A percentile compares a stretch with the other conserved stretches of the same genome.
phyloP scores from a whole-genome alignment of 2,888 invertebrate genomes.

The Cerceris ruficornis region DNA sequence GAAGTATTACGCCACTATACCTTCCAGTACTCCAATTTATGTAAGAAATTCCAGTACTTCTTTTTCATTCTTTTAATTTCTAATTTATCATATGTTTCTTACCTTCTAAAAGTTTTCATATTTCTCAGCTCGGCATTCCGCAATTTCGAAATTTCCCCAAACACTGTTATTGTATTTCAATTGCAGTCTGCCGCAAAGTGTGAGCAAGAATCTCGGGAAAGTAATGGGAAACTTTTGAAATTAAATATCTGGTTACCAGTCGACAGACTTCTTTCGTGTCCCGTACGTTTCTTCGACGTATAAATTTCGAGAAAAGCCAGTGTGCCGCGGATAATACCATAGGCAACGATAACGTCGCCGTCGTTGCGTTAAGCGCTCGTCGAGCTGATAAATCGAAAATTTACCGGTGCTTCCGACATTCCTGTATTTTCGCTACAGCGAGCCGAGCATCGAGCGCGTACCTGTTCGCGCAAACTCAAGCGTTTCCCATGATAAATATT shows the following conservation, averaged over 20 bases:
- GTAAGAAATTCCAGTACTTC: too few relatives aligned
- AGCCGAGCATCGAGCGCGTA: conserved; percentile 18
- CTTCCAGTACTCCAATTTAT: too few relatives aligned
- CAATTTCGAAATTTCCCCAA: too few relatives aligned
- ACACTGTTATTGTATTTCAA: too few relatives aligned
- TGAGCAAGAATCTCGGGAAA: not conserved
- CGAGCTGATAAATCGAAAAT: conserved; percentile 71
- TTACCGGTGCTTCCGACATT: conserved; percentile 58
- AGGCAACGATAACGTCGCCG: conserved; percentile 62
- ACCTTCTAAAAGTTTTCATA: too few relatives aligned
- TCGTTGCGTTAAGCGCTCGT: conserved; percentile 65
- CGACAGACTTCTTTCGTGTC: conserved; percentile 11
- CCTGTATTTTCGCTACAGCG: conserved; percentile 36
- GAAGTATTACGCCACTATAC: too few relatives aligned
- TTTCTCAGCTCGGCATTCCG: too few relatives aligned
- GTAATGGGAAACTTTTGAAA: not conserved
- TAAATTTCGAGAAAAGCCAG: conserved; percentile 58
- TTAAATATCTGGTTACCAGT: not conserved
- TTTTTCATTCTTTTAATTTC: too few relatives aligned
- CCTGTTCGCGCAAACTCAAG: conserved; percentile 7
- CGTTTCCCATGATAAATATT: not conserved
- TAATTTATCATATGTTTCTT: too few relatives aligned
- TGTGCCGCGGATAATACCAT: conserved; percentile 56
- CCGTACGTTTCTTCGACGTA: conserved; percentile 39
- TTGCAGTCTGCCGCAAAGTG: too few relatives aligned